Percentiles rank a stretch among this genome's conserved stretches.
phyloP scores from a whole-genome alignment of 1,140 invertebrate species.

The Drosophila gunungcola region DNA sequence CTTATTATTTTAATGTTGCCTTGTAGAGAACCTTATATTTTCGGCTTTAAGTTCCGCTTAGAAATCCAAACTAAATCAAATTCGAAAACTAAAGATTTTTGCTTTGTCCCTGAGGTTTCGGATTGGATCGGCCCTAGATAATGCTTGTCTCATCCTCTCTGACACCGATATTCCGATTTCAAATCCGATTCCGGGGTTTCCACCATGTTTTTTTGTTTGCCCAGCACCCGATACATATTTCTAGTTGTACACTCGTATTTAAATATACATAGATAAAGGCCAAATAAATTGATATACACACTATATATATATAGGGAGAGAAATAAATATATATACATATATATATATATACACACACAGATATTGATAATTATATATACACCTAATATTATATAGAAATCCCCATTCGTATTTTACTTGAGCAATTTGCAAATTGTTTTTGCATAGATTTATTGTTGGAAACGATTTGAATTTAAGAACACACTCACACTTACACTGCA shows the following conservation, averaged over 20 bases:
- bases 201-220: conserved; percentile 11
- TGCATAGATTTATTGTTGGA: conserved; percentile 39
- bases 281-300: conserved; percentile 27
- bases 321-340: conserved; percentile 21
- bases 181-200: conserved; percentile 19
- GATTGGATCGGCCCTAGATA: conserved; percentile 15
- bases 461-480: conserved; percentile 26
- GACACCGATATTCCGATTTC: conserved; percentile 2
- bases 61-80: neutral
- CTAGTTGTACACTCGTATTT: conserved; percentile 30
- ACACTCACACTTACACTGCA: conserved; percentile 17
- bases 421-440: conserved; percentile 49
- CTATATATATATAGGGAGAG: conserved; percentile 12
- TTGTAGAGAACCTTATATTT: conserved; percentile 4
- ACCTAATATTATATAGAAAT: conserved; percentile 22
- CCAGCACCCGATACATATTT: conserved; percentile 24
- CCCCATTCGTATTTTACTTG: conserved; percentile 40
- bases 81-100: conserved; percentile 8
- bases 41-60: neutral
- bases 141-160: neutral
- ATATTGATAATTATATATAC: conserved; percentile 18
- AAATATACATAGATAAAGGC: conserved; percentile 26
- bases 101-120: conserved; percentile 33
- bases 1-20: conserved; percentile 4
- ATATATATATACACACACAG: conserved; percentile 23